These are phyloP conservation scores for Peromyscus polionotus DNA, from an alignment of 2,113 vertebrate species.

Conservation along the genomic window DNA sequence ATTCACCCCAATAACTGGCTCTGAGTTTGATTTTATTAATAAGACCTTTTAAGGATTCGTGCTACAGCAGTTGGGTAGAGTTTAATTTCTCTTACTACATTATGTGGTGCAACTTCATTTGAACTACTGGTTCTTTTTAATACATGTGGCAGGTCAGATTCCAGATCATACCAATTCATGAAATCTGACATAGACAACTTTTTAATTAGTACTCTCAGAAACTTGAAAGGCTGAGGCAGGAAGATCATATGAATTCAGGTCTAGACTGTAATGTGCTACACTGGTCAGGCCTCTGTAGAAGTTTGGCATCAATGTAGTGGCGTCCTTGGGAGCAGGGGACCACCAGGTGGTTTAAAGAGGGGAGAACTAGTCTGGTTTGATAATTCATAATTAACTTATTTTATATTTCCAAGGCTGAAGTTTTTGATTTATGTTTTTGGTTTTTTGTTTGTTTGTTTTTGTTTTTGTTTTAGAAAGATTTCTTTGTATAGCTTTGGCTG, in stretches of 20 bases:
- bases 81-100: neutral
- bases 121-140: neutral
- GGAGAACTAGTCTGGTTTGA: neutral
- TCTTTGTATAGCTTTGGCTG: no score
- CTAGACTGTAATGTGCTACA: neutral
- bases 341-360: neutral
- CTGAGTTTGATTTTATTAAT: no score
- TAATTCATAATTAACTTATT: neutral
- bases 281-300: neutral
- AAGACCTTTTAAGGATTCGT: no score
- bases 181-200: neutral
- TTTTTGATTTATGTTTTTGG: neutral
- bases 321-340: neutral
- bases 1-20: no score
- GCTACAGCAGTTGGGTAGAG: neutral
- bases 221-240: neutral
- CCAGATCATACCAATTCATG: neutral
- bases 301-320: neutral
- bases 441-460: no score
- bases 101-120: neutral
- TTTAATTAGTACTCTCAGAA: neutral
- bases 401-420: conserved; percentile 13
- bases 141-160: neutral
- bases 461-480: no score
- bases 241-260: neutral